Base-by-base conservation (phyloP, 2,113 vertebrate species). In the Lipophrys pholis region DNA sequence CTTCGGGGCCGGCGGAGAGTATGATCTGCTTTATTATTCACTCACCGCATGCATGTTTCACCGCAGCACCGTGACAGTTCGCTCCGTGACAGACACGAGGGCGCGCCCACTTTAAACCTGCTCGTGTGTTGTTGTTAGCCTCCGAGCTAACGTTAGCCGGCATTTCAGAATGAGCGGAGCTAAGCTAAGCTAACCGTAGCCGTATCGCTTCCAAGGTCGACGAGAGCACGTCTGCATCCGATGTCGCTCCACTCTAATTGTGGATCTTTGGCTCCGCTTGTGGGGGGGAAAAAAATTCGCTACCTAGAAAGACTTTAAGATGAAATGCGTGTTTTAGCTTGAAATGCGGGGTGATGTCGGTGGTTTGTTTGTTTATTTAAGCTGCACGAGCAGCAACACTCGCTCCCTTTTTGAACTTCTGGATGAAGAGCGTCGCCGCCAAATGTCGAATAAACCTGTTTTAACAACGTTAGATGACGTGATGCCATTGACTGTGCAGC, bases 1-100 rank as follows among this genome's bases (percentile, higher is more conserved):
- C 93, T 72, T 90, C 92, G 51, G 93, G 92, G 35, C 74, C 61
- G 53, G 88, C 74, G 60, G 91, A 94, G 76, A 92, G 94, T 94
- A 92, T 62, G 81, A 3, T 50, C 0, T 7, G 14, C 71, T 16
- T 53, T 6, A 17, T 30, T 1, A 12, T 6, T 15, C 3, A 7
- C 39, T 16, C 0, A 16, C 21, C 21, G 21, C 21, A 43, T 7
- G 38, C 12, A 2, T 35, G 2, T 21, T 50, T 30, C 3, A 11
- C n/a, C 1, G 5, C 2, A 30, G 1, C 11, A 11, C 0, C 3
- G 8, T 11, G 0, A 15, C 1, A 1, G 5, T 41, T 55, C 30
- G 8, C 6, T 2, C 1, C 5, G 16, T 8, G 15, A 3, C 9
- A 7, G 30, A 1, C 0, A n/a, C 0, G 2, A 1, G 1, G 2